phyloP scores from a whole-genome alignment of 2,113 vertebrate genomes.

The Bubo scandiacus region DNA sequence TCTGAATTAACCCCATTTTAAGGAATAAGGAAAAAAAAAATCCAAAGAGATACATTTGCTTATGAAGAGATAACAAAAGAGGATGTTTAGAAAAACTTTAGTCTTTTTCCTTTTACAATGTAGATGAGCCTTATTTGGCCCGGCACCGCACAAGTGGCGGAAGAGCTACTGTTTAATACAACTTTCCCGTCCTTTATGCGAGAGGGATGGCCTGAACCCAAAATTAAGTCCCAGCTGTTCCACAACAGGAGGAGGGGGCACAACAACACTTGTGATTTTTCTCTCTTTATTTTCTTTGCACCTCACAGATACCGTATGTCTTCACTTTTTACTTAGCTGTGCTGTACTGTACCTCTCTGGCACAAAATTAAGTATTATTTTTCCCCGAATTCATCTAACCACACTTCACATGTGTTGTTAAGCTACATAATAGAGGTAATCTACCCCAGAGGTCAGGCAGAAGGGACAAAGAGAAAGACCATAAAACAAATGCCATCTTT shows the following conservation, averaged over 20 bases:
- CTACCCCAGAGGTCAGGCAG: background rate
- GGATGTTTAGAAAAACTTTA: background rate
- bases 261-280: background rate
- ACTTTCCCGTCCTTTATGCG: background rate
- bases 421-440: background rate
- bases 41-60: background rate
- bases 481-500: background rate
- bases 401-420: background rate
- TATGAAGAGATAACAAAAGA: background rate
- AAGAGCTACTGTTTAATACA: background rate
- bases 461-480: background rate
- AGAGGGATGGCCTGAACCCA: background rate
- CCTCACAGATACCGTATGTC: fast-evolving
- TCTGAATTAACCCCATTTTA: background rate
- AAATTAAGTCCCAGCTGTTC: background rate
- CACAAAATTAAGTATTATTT: background rate
- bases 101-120: background rate
- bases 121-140: background rate
- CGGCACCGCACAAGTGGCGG: fast-evolving
- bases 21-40: background rate
- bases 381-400: background rate
- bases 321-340: background rate
- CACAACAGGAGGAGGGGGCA: background rate
- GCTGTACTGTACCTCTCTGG: background rate
- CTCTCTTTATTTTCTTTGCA: background rate